These are phyloP conservation scores for Cheirogaleus medius DNA, from an alignment of 2,113 vertebrate species.

Conservation along the genomic window DNA sequence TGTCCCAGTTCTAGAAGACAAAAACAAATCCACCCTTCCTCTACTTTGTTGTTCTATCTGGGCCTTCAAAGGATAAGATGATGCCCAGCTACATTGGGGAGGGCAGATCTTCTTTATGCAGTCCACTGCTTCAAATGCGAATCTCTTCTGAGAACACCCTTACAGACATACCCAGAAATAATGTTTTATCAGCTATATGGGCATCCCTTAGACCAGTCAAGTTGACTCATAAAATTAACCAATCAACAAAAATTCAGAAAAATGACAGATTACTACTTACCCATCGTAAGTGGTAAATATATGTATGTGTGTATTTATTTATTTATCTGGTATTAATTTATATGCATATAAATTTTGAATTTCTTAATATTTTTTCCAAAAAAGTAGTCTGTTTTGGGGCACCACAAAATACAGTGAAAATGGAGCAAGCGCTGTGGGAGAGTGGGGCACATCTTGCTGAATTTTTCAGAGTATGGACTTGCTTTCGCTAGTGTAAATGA, in stretches of 20 bases:
- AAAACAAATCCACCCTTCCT: background rate
- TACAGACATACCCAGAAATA: background rate
- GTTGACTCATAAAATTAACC: background rate
- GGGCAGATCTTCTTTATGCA: background rate
- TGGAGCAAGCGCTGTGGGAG: background rate
- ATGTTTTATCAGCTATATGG: background rate
- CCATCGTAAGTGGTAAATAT: background rate
- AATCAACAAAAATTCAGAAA: background rate
- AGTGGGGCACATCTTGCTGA: background rate
- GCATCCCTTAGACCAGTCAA: background rate
- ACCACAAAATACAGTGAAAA: background rate
- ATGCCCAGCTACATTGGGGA: background rate
- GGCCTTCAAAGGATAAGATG: background rate
- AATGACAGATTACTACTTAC: background rate
- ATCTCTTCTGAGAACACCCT: background rate
- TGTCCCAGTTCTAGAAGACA: background rate
- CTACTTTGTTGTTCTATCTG: background rate
- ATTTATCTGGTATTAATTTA: too few relatives aligned
- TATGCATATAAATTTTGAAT: background rate
- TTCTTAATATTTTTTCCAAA: background rate
- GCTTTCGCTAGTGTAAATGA: constrained; percentile 35
- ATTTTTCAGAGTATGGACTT: background rate
- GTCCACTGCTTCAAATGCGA: too few relatives aligned
- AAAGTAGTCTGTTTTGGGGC: background rate
- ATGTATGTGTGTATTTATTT: too few relatives aligned